These are phyloP conservation scores for Leptinotarsa texana DNA, from an alignment of 1,140 invertebrate species.

Conservation along the genomic window DNA sequence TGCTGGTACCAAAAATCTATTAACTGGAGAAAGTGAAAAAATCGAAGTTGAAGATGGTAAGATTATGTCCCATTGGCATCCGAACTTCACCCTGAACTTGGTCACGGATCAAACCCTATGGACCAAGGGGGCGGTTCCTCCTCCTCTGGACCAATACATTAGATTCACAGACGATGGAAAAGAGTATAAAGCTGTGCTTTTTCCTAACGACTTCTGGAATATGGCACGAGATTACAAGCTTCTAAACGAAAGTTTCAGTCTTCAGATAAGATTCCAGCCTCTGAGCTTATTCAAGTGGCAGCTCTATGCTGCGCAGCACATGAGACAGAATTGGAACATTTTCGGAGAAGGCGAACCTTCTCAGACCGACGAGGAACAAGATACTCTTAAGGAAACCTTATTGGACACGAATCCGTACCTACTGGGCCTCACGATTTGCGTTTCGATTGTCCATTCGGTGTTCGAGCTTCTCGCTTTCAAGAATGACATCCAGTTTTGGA, in stretches of 20 bases:
- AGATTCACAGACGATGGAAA: conserved; percentile 82
- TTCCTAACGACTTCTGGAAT: conserved; percentile 98
- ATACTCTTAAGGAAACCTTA: conserved; percentile 95
- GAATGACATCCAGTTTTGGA: conserved; percentile 99
- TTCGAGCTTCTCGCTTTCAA: conserved; percentile 99
- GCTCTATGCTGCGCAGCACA: conserved; percentile 92
- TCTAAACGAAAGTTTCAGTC: conserved; percentile 82
- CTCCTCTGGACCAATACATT: conserved; percentile 91
- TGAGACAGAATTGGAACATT: conserved; percentile 87
- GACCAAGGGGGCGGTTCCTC: conserved; percentile 85
- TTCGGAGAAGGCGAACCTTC: conserved; percentile 63
- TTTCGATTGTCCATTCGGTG: conserved; percentile 95
- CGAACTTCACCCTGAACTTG: conserved; percentile 95
- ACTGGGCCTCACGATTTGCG: conserved; percentile 85
- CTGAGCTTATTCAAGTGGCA: conserved; percentile 97
- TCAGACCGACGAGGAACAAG: conserved; percentile 92
- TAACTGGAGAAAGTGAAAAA: conserved; percentile 89
- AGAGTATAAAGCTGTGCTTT: conserved; percentile 93
- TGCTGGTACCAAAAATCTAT: conserved; percentile 88
- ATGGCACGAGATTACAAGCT: conserved; percentile 94
- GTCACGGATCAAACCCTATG: conserved; percentile 94
- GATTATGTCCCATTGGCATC: conserved; percentile 98
- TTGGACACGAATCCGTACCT: conserved; percentile 97
- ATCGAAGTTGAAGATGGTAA: conserved; percentile 71
- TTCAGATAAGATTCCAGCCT: conserved; percentile 89